Base-by-base conservation (phyloP, 2,888 invertebrate genomes). In the Bhutanitis thaidina region DNA sequence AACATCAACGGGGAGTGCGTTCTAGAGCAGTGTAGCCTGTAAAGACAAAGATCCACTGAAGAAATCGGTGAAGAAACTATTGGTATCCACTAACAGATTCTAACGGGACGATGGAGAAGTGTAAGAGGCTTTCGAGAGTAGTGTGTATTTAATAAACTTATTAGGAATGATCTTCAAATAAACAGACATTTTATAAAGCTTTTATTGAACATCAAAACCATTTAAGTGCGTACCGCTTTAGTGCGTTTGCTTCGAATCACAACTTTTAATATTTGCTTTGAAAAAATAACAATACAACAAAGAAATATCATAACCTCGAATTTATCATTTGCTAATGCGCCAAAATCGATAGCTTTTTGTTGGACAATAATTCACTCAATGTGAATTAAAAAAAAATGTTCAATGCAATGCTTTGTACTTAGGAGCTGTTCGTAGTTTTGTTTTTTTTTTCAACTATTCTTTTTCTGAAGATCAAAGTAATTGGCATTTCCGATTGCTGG, bases 241-340 rank as follows among this genome's bases (percentile, higher is more conserved):
- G 30, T 40, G 32, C 27, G 29, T 29, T 27, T 32, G 44, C 36
- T 55, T 59, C 43, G 9, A 43, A 43, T 43, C 20, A 7, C 13
- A 34, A 39, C 34, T 25, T 41, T 36, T 25, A 34, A 49, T 36
- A 27, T 35, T 41, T 36, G 27, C 44, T 46, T 46, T 38, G 9
- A 43, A 47, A 43, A 48, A 13, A 13, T 25, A 44, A 50, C 44
- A 51, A 51, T 51, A 13, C 51, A 46, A 37, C 45, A 41, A 51
- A 12, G 29, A n/a, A 27, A 45, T 41, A 51, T 41, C 46, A 51
- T 37, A 41, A 46, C 40, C 45, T 51, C 37, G 46, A 46, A 51
- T 41, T 35, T 36, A 46, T 29, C 40, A 35, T 32, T 39, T 29
- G 29, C 30, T 51, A 51, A 46, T 46, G 51, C 41, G 46, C 32